Evolutionary conservation across 2,113 vertebrate species (phyloP).

Genomic region (Scophthalmus maximus): DNA sequence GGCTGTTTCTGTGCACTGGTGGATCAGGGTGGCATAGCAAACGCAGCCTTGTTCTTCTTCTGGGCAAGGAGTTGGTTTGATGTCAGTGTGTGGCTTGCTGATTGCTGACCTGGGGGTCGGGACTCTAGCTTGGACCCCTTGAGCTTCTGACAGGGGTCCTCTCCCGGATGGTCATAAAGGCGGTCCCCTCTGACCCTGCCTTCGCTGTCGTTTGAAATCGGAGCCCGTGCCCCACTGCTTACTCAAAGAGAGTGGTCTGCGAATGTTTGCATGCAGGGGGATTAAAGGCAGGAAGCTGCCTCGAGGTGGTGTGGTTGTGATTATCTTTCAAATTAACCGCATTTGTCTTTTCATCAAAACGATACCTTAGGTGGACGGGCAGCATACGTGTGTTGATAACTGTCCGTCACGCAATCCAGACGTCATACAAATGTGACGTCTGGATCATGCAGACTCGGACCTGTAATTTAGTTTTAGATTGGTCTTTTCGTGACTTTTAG

Average conservation of each 20-base stretch:
- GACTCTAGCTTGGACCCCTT: conserved; percentile 51
- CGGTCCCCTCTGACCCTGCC: conserved; percentile 55
- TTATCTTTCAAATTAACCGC: conserved; percentile 31
- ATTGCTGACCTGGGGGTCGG: conserved; percentile 54
- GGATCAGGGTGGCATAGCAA: conserved; percentile 31
- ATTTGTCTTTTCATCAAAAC: conserved; percentile 26
- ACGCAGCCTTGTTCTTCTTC: conserved; percentile 31
- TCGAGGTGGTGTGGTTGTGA: conserved; percentile 3
- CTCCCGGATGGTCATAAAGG: conserved; percentile 51
- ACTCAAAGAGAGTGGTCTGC: not conserved
- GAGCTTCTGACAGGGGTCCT: conserved; percentile 57
- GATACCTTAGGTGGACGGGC: not conserved
- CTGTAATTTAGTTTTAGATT: conserved; percentile 26
- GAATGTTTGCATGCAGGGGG: conserved; percentile 29
- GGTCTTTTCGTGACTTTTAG: conserved; percentile 1
- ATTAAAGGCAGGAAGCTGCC: conserved; percentile 34
- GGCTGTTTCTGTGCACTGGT: conserved; percentile 20
- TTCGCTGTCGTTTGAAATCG: conserved; percentile 53
- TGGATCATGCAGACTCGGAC: not conserved
- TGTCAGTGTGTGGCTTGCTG: conserved; percentile 46
- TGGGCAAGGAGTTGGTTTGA: conserved; percentile 51
- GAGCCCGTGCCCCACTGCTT: conserved; percentile 28
- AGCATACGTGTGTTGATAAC: not conserved
- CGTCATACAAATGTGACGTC: conserved; percentile 21
- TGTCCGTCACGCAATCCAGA: conserved; percentile 10